These are phyloP conservation scores for Limnephilus marmoratus DNA, from an alignment of 2,888 invertebrate species.

Conservation along the genomic window DNA sequence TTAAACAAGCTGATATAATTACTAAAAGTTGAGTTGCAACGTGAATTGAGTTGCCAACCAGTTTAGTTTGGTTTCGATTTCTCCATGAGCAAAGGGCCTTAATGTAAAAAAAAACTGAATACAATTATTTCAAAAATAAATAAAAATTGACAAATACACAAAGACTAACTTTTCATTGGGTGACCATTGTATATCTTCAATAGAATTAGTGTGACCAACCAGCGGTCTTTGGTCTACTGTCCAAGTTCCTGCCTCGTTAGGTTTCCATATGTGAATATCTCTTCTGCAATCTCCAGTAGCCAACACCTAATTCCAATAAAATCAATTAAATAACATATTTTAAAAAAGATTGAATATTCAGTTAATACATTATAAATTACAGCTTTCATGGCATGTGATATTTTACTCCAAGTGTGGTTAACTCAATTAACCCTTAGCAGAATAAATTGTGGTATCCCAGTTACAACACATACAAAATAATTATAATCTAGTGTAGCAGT, in stretches of 20 bases:
- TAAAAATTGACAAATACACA: not conserved
- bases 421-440: no score
- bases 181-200: conserved; percentile 99
- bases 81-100: no score
- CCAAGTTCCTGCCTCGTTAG: conserved; percentile 89
- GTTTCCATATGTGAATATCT: conserved; percentile 96
- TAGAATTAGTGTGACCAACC: conserved; percentile 92
- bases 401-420: not conserved
- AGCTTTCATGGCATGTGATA: not conserved
- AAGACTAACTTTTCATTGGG: conserved; percentile 86
- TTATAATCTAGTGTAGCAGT: no score
- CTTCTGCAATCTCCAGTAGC: conserved; percentile 96
- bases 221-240: conserved; percentile 93
- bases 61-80: no score
- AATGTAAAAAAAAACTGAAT: no score
- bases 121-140: not conserved
- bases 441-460: no score
- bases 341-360: not conserved
- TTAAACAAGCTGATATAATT: no score
- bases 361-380: conserved; percentile 17
- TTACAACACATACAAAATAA: no score
- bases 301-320: conserved; percentile 79
- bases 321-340: not conserved
- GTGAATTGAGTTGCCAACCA: no score
- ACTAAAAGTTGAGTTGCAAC: no score